These are phyloP conservation scores for Adoxophyes honmai DNA, from an alignment of 1,140 invertebrate species.

Conservation along the genomic window DNA sequence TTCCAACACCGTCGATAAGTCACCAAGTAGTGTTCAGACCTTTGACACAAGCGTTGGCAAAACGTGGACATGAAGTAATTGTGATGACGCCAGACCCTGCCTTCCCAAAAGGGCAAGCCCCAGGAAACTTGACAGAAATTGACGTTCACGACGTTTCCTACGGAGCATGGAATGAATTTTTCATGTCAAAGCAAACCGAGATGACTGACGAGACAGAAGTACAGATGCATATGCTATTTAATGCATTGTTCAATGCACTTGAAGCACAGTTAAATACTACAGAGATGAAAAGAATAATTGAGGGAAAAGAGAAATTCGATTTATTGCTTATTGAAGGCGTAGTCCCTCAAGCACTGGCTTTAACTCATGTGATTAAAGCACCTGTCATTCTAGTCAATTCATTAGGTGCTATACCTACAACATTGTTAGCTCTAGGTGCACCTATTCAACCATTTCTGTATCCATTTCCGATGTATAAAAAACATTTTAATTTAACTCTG, in stretches of 20 bases:
- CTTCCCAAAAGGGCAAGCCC: constrained; percentile 22
- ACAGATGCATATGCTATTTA: constrained; percentile 15
- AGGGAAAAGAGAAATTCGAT: constrained; percentile 47
- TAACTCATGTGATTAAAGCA: constrained; percentile 55
- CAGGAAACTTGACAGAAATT: constrained; percentile 43
- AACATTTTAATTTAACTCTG: constrained; percentile 33
- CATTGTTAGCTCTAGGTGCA: constrained; percentile 51
- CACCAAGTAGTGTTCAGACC: no score
- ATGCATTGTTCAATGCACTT: constrained; percentile 19
- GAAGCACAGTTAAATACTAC: constrained; percentile 34
- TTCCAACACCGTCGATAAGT: no score
- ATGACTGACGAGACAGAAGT: constrained; percentile 13
- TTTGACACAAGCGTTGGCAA: constrained; percentile 36
- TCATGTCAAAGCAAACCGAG: constrained; percentile 16
- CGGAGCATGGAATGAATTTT: constrained; percentile 23
- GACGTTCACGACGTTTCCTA: constrained; percentile 42
- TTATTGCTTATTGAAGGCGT: constrained; percentile 48
- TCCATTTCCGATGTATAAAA: constrained; percentile 49
- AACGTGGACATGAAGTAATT: constrained; percentile 45
- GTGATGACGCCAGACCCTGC: constrained; percentile 46
- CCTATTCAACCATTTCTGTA: constrained; percentile 66
- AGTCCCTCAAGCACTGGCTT: constrained; percentile 28
- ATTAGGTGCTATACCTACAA: constrained; percentile 25
- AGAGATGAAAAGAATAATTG: constrained; percentile 41
- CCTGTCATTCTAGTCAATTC: constrained; percentile 61